Evolutionary conservation across 2,797 vertebrate species (phyloP).

Genomic region (Otolemur crassicaudatus): DNA sequence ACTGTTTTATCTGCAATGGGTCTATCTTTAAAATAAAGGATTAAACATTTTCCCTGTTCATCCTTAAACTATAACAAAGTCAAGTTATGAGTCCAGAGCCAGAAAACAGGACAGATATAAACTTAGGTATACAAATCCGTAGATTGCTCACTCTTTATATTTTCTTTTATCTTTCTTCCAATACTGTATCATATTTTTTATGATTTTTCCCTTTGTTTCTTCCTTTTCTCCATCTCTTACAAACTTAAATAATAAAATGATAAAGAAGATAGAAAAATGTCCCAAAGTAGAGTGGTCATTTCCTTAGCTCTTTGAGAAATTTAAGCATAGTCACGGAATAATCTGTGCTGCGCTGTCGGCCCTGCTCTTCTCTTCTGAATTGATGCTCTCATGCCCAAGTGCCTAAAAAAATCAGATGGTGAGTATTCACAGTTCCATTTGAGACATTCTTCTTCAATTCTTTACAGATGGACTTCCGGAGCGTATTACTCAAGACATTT

Average conservation of each 20-base stretch:
- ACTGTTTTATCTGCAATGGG: neutral
- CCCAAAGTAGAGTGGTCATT: neutral
- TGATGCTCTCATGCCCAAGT: neutral
- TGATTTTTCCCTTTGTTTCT: neutral
- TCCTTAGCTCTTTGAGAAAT: neutral
- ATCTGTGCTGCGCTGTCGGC: neutral
- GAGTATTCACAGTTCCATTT: neutral
- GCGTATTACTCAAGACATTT: neutral
- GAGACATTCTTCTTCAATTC: neutral
- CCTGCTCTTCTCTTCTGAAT: neutral
- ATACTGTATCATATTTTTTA: neutral
- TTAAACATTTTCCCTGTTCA: neutral
- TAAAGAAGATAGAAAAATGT: neutral
- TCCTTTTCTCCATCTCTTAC: neutral
- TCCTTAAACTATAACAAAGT: neutral
- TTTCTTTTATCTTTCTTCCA: slow-evolving; percentile 10
- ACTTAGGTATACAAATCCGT: neutral
- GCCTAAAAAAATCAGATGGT: neutral
- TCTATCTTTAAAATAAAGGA: slow-evolving; percentile 22
- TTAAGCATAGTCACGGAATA: neutral
- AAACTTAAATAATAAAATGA: neutral
- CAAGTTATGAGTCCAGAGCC: neutral
- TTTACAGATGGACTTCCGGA: neutral
- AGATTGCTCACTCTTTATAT: neutral
- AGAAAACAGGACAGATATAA: neutral